Percentiles rank a stretch among this genome's conserved stretches.
Evolutionary conservation across 2,888 invertebrate species (phyloP).

Genomic region (Mamestra brassicae): DNA sequence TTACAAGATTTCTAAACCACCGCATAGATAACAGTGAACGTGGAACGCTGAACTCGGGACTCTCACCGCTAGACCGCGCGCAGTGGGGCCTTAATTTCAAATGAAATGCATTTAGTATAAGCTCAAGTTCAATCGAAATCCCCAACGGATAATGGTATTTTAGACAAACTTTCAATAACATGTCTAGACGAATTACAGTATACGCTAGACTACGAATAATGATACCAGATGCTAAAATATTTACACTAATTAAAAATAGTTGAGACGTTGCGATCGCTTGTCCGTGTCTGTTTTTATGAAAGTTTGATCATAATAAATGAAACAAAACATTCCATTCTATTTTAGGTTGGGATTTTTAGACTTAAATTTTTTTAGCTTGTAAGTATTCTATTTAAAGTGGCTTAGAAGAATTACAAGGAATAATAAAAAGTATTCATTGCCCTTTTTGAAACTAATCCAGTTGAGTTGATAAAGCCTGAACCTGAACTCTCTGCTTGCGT

Average conservation of each 20-base stretch:
- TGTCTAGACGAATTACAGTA: conserved; percentile 14
- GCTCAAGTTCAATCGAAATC: background rate
- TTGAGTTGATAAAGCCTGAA: too few relatives aligned
- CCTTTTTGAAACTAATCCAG: too few relatives aligned
- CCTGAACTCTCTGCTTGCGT: too few relatives aligned
- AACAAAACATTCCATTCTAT: background rate
- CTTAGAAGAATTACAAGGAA: background rate
- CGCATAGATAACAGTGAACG: too few relatives aligned
- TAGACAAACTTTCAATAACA: background rate
- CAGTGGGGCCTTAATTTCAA: background rate
- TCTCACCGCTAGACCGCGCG: too few relatives aligned
- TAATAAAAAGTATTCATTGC: too few relatives aligned
- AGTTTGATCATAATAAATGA: background rate
- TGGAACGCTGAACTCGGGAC: too few relatives aligned
- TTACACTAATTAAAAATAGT: background rate
- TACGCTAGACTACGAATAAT: background rate
- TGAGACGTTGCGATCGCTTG: background rate
- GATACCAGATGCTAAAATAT: conserved; percentile 17
- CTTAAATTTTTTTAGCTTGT: background rate
- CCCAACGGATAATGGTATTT: background rate
- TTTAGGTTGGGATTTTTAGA: background rate
- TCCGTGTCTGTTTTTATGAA: conserved; percentile 5
- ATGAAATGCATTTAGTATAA: background rate
- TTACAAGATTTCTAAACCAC: too few relatives aligned
- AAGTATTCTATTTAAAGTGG: background rate